Conservation (phyloP, 2,113 vertebrate genomes). For the Cyrtonyx montezumae region DNA sequence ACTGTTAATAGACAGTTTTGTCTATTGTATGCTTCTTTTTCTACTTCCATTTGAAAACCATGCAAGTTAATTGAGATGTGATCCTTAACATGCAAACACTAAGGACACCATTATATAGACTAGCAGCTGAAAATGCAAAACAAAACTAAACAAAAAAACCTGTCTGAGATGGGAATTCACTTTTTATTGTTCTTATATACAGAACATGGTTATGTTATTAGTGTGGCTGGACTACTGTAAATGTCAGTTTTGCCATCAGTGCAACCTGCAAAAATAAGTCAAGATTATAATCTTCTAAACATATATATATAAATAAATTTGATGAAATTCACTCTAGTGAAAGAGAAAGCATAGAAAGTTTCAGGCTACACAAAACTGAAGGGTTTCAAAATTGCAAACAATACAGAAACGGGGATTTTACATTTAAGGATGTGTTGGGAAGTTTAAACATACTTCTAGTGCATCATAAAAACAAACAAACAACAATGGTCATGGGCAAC, state of each 20-base stretch:
- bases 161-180: background rate
- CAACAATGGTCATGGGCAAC: background rate
- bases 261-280: background rate
- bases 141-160: background rate
- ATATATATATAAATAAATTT: background rate
- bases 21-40: background rate
- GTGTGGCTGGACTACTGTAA: background rate
- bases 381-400: background rate
- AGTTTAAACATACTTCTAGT: background rate
- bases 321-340: background rate
- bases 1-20: background rate
- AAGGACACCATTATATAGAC: background rate
- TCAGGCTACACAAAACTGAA: background rate
- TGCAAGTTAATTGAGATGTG: slow-evolving; percentile 24
- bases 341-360: background rate
- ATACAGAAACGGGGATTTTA: background rate
- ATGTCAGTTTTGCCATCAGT: background rate
- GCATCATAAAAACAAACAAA: background rate
- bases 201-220: background rate
- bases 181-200: background rate
- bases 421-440: background rate
- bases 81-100: background rate
- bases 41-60: slow-evolving; percentile 25
- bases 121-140: background rate
- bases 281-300: background rate